Evolutionary conservation across 1,140 invertebrate species (phyloP), one percentile per base, ranked within the genome.

Genomic region (Zaprionus taronus): DNA sequence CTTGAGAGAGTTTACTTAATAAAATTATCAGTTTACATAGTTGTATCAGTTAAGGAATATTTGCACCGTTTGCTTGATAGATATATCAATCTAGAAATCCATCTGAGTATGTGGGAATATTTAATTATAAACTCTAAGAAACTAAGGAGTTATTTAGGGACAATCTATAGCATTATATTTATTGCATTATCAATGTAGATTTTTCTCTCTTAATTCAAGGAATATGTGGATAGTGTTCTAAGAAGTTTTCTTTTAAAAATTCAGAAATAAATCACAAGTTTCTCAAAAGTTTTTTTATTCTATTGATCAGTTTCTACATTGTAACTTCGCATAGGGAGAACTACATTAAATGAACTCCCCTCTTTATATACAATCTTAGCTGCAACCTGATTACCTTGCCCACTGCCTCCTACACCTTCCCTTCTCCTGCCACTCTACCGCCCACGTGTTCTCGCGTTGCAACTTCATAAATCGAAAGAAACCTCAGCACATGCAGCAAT

Each of bases 401-500:
- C 36, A 38, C 41, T 17, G n/a, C 41, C 2, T 0, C 5, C 41
- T 17, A 47, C 41, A 5, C 6, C 5, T n/a, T 7, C 15, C 15
- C 41, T 36, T 26, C 53, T 24, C 24, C 22, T n/a, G 17, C 51
- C 51, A 15, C 22, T 53, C 64, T 67, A 17, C 51, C 24, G 60
- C 68, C 57, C 58, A 70, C 68, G 36, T 70, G 49, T 62, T 61
- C 61, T 26, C 3, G 6, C 15, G 31, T 24, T 53, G 28, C 36
- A 38, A 55, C 58, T 34, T 22, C 17, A 72, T 66, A 58, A 72
- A 66, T 47, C 51, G 28, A 57, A 20, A 38, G 28, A 53, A 64
- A 57, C 56, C 74, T 65, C 69, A 70, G 61, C 67, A 63, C 58
- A 76, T 64, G 60, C 55, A 71, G 49, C 71, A 58, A 77, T 77